Evolutionary conservation across 2,888 invertebrate species (phyloP), one percentile per base, ranked within the genome.

Genomic region (Orchesellides sinensis): DNA sequence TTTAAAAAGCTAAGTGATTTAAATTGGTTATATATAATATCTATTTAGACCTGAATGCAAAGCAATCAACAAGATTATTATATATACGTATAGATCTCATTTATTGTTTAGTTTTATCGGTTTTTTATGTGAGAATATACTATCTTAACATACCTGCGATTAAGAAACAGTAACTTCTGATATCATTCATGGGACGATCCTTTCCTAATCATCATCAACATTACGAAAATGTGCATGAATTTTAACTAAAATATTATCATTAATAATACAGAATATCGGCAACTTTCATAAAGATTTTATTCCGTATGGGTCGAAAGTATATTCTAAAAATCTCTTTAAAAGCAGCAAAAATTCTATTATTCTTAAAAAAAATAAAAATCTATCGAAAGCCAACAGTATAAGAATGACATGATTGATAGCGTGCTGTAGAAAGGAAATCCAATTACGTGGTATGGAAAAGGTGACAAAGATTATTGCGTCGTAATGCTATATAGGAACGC

Each of bases 131-230:
- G n/a, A n/a, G n/a, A n/a, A 21, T 56, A 23, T 56, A 21, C 56
- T n/a, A n/a, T n/a, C 21, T 23, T 14, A n/a, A n/a, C n/a, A n/a
- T 52, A 56, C 21, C 23, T 23, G 56, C 8, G 19, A 17, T 21
- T 21, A 25, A 25, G 25, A 78, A 49, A 69, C 14, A 29, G 69
- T 69, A 78, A 78, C 69, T 78, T 69, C 78, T 78, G 52, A 78
- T 78, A 78, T 78, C 78, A 78, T 61, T 78, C 61, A 78, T 61
- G 78, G 78, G 78, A 78, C 78, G 78, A 78, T 69, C 61, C 78
- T 32, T n/a, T n/a, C n/a, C n/a, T n/a, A n/a, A n/a, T n/a, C 65
- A 23, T 74, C 52, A 65, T 19, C 19, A 35, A 70, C 63, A 74
- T 74, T 65, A 68, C 56, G 40, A 66, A 54, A 27, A 40, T 4